phyloP scores from a whole-genome alignment of 2,113 vertebrate genomes.

The Festucalex cinctus region DNA sequence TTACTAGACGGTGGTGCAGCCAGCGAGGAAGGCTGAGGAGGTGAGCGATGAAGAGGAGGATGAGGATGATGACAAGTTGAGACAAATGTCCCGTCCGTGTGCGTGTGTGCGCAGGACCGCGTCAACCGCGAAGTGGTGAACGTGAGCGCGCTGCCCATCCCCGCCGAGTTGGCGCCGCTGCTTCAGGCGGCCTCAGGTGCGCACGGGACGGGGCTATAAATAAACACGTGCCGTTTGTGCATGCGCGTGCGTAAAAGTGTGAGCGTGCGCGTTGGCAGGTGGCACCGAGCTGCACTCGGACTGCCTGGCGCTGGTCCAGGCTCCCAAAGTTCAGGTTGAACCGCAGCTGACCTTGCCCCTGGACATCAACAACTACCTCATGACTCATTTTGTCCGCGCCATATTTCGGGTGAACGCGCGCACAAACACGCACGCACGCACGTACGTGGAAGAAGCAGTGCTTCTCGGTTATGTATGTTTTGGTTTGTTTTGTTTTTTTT shows the following conservation, averaged over 20 bases:
- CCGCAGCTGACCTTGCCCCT: constrained; percentile 85
- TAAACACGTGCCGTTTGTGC: constrained; percentile 32
- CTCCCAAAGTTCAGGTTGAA: constrained; percentile 80
- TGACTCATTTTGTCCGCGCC: constrained; percentile 86
- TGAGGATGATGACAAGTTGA: not conserved
- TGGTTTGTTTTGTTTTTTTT: constrained; percentile 2
- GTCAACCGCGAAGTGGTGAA: constrained; percentile 86
- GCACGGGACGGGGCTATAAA: constrained; percentile 13
- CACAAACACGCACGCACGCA: constrained; percentile 6
- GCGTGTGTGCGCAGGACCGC: constrained; percentile 76
- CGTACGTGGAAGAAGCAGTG: not conserved
- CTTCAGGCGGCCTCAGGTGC: constrained; percentile 78
- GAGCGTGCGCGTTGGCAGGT: constrained; percentile 41
- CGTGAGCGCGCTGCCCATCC: constrained; percentile 86
- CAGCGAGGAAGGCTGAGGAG: constrained; percentile 72
- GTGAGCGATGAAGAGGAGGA: constrained; percentile 65
- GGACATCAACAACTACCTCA: constrained; percentile 93
- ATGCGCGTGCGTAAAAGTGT: constrained; percentile 30
- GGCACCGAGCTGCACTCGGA: constrained; percentile 70
- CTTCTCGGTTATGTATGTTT: constrained; percentile 8
- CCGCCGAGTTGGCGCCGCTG: constrained; percentile 83
- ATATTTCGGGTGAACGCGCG: constrained; percentile 83
- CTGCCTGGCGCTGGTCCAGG: constrained; percentile 76
- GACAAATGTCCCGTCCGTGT: not conserved
- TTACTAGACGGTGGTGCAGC: constrained; percentile 73